Conservation (phyloP, 2,113 vertebrate species). For the Elgaria multicarinata region DNA sequence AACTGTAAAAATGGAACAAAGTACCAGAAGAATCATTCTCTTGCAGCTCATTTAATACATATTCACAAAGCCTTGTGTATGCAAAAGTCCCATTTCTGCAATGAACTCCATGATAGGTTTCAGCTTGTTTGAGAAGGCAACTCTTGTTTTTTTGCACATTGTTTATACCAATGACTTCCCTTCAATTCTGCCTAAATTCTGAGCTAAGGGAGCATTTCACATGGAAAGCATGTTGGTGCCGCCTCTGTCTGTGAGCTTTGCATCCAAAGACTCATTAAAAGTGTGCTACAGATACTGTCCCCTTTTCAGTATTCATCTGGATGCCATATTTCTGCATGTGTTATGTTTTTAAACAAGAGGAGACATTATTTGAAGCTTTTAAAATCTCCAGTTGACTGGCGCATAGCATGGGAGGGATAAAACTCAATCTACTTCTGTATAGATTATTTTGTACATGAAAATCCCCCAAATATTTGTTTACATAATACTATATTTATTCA, state of each 20-base stretch:
- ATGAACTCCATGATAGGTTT: slow-evolving; percentile 9
- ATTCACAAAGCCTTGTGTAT: background rate
- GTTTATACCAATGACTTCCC: slow-evolving; percentile 31
- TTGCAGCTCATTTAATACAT: background rate
- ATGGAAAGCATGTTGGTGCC: slow-evolving; percentile 7
- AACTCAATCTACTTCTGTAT: slow-evolving; percentile 12
- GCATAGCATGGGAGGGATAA: slow-evolving; percentile 17
- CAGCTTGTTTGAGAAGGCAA: slow-evolving; percentile 13
- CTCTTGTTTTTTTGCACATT: background rate
- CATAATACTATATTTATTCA: slow-evolving; percentile 64
- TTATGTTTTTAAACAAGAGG: slow-evolving; percentile 39
- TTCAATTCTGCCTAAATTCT: background rate
- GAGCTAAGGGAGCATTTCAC: slow-evolving; percentile 17
- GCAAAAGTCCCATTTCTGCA: background rate
- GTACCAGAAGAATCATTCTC: background rate
- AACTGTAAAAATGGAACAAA: background rate
- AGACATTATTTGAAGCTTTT: slow-evolving; percentile 26
- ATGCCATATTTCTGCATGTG: slow-evolving; percentile 12
- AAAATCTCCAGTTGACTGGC: slow-evolving; percentile 23
- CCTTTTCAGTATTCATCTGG: slow-evolving; percentile 26
- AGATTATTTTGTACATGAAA: slow-evolving; percentile 18
- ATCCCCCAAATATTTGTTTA: slow-evolving; percentile 62
- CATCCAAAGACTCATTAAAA: slow-evolving; percentile 49
- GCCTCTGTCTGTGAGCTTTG: slow-evolving; percentile 49
- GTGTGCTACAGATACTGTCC: slow-evolving; percentile 12